Conservation (phyloP, 2,113 vertebrate genomes). For the Puffinus mauretanicus region DNA sequence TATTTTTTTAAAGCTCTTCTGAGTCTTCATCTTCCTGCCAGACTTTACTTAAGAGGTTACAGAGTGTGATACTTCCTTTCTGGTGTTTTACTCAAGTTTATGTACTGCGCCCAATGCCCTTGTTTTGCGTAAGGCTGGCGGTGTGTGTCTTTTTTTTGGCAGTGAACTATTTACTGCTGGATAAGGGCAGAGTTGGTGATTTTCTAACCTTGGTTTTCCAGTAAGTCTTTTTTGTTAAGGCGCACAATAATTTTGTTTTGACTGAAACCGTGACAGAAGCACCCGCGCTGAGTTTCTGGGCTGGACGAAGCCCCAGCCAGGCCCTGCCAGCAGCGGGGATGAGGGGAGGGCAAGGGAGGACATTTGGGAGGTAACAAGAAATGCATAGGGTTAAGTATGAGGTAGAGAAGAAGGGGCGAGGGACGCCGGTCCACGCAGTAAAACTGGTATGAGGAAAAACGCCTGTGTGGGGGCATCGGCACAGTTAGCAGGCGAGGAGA, state of each 20-base stretch:
- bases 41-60: neutral
- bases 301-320: rapidly evolving
- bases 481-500: neutral
- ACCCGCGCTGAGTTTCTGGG: neutral
- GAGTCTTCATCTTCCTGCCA: neutral
- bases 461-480: rapidly evolving
- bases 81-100: neutral
- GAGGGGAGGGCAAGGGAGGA: neutral
- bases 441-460: neutral
- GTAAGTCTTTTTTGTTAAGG: neutral
- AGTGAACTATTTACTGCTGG: neutral
- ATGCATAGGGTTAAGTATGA: neutral
- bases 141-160: neutral
- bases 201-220: neutral
- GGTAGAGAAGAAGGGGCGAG: neutral
- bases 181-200: neutral
- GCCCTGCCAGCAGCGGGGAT: neutral
- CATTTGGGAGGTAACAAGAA: neutral
- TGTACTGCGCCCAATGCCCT: neutral
- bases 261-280: neutral
- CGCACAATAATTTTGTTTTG: neutral
- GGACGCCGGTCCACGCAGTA: rapidly evolving
- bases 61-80: neutral
- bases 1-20: neutral
- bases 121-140: neutral